A percentile compares a stretch with the other conserved stretches of the same genome.
phyloP scores from a whole-genome alignment of 2,113 vertebrate species.

The Micronisus gabar region DNA sequence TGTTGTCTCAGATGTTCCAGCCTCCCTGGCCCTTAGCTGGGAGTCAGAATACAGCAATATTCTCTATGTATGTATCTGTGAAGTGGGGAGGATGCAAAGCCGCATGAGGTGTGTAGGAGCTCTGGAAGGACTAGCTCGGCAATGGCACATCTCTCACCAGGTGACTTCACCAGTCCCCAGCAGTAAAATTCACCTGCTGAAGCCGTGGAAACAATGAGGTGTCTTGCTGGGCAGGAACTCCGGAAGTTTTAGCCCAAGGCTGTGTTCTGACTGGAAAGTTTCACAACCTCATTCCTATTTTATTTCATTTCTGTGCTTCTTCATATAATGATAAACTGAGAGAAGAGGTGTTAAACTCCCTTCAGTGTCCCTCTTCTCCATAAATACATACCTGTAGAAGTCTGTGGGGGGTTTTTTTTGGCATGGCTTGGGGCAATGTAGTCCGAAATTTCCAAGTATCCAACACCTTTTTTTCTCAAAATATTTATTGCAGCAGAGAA shows the following conservation, averaged over 20 bases:
- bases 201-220: neutral
- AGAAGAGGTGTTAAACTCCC: neutral
- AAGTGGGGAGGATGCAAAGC: neutral
- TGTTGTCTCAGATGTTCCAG: neutral
- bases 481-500: neutral
- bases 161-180: neutral
- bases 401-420: neutral
- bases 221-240: neutral
- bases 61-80: fast-evolving
- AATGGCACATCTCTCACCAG: neutral
- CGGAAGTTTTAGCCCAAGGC: neutral
- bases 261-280: neutral
- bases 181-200: neutral
- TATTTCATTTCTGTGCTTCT: neutral
- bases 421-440: neutral
- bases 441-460: neutral
- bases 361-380: neutral
- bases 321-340: neutral
- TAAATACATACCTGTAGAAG: neutral
- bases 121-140: neutral
- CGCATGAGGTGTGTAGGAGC: neutral
- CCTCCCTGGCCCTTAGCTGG: neutral
- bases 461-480: neutral
- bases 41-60: neutral
- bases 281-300: neutral